Evolutionary conservation across 2,888 invertebrate genomes (phyloP).

Genomic region (Spisula solida): DNA sequence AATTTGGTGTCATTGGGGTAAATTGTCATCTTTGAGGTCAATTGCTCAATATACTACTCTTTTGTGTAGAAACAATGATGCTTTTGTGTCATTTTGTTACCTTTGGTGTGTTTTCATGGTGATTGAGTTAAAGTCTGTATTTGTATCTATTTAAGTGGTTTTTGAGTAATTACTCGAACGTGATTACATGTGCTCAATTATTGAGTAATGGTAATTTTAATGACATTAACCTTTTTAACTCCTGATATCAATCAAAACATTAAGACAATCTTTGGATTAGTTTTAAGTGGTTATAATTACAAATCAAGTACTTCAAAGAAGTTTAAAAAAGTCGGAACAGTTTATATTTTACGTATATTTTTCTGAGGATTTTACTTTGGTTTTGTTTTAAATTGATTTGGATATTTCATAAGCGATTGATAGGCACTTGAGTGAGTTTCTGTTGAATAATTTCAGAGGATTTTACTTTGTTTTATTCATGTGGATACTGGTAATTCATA

Average conservation of each 20-base stretch:
- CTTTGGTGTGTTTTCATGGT: neutral
- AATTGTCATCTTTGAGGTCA: neutral
- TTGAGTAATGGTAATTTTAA: conserved; percentile 7
- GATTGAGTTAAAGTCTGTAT: neutral
- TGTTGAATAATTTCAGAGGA: too few relatives aligned
- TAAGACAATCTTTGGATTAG: neutral
- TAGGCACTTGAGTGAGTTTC: too few relatives aligned
- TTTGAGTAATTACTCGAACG: neutral
- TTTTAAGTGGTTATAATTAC: neutral
- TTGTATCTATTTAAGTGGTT: neutral
- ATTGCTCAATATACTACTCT: conserved; percentile 3
- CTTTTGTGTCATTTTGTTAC: neutral
- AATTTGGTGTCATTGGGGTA: conserved; percentile 17
- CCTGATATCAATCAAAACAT: neutral
- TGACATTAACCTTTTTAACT: neutral
- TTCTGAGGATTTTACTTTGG: neutral
- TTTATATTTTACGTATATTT: neutral
- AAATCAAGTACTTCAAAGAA: neutral
- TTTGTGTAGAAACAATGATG: neutral
- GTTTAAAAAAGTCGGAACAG: neutral
- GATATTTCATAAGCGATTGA: neutral
- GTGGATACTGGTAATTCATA: too few relatives aligned
- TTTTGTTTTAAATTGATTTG: neutral
- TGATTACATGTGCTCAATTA: conserved; percentile 5
- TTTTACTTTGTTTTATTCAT: too few relatives aligned